These are phyloP conservation scores for Chelmon rostratus DNA, from an alignment of 2,797 vertebrate genomes.

Conservation along the genomic window DNA sequence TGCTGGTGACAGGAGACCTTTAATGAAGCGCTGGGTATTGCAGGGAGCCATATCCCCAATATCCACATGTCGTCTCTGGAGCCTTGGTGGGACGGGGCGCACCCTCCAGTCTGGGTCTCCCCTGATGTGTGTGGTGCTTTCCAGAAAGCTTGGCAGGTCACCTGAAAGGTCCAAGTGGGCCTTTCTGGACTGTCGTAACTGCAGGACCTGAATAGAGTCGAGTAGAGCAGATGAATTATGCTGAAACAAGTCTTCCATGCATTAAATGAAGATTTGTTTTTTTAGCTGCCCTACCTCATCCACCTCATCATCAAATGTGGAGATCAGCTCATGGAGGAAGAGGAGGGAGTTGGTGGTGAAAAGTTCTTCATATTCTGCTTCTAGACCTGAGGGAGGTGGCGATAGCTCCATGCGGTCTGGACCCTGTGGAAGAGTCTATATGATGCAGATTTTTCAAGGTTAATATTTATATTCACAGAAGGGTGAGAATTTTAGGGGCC, in stretches of 20 bases:
- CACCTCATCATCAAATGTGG: constrained; percentile 83
- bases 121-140: constrained; percentile 75
- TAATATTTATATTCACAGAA: too few relatives aligned
- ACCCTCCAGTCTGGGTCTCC: constrained; percentile 84
- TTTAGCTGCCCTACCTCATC: constrained; percentile 78
- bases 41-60: constrained; percentile 87
- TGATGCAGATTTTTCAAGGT: background rate
- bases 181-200: constrained; percentile 81
- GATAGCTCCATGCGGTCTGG: constrained; percentile 77
- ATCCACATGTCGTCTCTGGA: constrained; percentile 86
- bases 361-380: constrained; percentile 79
- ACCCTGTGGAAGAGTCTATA: constrained; percentile 48
- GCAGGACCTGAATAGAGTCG: constrained; percentile 75
- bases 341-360: constrained; percentile 79
- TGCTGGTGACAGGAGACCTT: constrained; percentile 82
- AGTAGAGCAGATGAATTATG: background rate
- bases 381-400: constrained; percentile 78
- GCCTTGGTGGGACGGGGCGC: constrained; percentile 79
- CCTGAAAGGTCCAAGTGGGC: constrained; percentile 82
- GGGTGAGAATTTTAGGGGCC: too few relatives aligned
- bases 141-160: constrained; percentile 81
- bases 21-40: constrained; percentile 80
- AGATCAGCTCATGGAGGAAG: constrained; percentile 85
- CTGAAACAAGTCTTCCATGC: background rate
- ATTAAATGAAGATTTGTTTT: background rate